Evolutionary conservation across 2,113 vertebrate species (phyloP).

Genomic region (Chaetodon auriga): DNA sequence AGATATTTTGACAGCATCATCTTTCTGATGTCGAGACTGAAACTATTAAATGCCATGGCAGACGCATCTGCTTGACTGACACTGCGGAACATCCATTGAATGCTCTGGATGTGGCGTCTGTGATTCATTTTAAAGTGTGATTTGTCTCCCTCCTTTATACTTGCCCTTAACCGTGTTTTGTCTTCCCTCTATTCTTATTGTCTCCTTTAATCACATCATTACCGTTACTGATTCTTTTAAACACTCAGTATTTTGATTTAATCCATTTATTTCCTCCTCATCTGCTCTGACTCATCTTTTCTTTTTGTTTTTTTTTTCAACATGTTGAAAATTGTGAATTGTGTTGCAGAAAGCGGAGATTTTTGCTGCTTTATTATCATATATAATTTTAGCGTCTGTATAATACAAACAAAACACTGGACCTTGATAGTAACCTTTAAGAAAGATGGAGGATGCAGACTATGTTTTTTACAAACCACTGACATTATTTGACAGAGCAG

Average conservation of each 20-base stretch:
- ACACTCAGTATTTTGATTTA: conserved; percentile 20
- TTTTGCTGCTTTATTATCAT: background rate
- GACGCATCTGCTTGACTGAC: conserved; percentile 69
- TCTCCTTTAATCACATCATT: conserved; percentile 39
- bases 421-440: background rate
- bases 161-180: conserved; percentile 17
- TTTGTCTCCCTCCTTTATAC: conserved; percentile 43
- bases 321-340: conserved; percentile 6
- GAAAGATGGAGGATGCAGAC: background rate
- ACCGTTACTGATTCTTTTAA: conserved; percentile 22
- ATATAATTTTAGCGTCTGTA: background rate
- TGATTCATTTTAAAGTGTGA: conserved; percentile 55
- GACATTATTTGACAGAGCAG: conserved; percentile 1
- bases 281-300: conserved; percentile 2
- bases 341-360: background rate
- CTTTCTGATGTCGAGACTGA: conserved; percentile 73
- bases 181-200: conserved; percentile 27
- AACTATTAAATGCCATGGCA: conserved; percentile 67
- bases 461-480: background rate
- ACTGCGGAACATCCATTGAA: conserved; percentile 57
- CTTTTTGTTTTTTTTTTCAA: background rate
- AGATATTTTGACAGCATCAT: conserved; percentile 77
- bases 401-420: conserved; percentile 5
- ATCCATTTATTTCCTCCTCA: conserved; percentile 13
- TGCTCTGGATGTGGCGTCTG: conserved; percentile 11